Evolutionary conservation across 2,888 invertebrate species (phyloP).

Genomic region (Tortrix viridana): DNA sequence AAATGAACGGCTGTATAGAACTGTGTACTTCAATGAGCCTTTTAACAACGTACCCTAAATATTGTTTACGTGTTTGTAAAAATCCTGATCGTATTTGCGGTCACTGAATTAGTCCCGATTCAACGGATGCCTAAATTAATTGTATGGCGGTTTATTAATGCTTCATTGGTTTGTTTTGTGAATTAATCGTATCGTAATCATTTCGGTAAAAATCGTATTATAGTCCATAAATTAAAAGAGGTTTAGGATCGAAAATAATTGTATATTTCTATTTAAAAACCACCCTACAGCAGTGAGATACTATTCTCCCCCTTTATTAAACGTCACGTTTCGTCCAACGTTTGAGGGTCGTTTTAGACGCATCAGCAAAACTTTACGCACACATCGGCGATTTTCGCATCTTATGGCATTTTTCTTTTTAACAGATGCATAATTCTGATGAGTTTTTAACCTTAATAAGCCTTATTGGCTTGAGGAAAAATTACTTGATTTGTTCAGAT

Average conservation of each 20-base stretch:
- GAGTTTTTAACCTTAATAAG: too few species aligned
- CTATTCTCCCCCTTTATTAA: too few species aligned
- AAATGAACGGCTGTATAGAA: too few species aligned
- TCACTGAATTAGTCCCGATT: slow-evolving; percentile 51
- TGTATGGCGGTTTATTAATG: slow-evolving; percentile 47
- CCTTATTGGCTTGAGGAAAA: too few species aligned
- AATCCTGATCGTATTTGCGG: slow-evolving; percentile 52
- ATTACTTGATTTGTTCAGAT: too few species aligned
- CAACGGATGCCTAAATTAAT: slow-evolving; percentile 52
- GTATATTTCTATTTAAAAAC: neutral
- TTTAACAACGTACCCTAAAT: slow-evolving; percentile 19
- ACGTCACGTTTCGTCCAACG: too few species aligned
- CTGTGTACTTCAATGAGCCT: neutral
- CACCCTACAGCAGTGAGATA: too few species aligned
- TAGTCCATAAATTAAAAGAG: neutral
- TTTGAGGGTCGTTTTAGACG: too few species aligned
- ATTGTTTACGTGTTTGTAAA: slow-evolving; percentile 45
- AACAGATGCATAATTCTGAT: too few species aligned
- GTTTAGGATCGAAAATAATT: neutral
- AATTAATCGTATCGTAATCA: slow-evolving; percentile 45
- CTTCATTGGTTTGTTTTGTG: slow-evolving; percentile 43
- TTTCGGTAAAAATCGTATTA: slow-evolving; percentile 21
- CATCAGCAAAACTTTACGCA: too few species aligned
- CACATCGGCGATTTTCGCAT: too few species aligned
- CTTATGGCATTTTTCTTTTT: too few species aligned